Percentiles rank a stretch among this genome's conserved stretches.
These are phyloP conservation scores for Melipona quadrifasciata DNA, from an alignment of 1,140 invertebrate genomes.

Conservation along the genomic window DNA sequence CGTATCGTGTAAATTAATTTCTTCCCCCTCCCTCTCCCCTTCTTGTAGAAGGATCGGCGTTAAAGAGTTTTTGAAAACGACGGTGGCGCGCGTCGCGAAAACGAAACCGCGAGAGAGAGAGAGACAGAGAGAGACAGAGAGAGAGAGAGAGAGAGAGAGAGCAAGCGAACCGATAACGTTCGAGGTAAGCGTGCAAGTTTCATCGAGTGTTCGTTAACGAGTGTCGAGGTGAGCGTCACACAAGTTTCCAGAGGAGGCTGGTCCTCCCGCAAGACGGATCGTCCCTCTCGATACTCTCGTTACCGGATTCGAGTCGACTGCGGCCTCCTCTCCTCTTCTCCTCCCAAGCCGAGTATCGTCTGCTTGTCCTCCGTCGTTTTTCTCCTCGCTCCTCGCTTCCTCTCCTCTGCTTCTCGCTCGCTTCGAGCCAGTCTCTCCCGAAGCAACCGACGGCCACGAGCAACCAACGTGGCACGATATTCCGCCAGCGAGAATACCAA, in stretches of 20 bases:
- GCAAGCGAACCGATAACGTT: neutral
- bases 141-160: neutral
- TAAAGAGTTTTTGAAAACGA: neutral
- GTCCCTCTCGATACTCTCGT: slow-evolving; percentile 36
- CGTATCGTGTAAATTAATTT: slow-evolving; percentile 71
- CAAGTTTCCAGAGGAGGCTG: slow-evolving; percentile 3
- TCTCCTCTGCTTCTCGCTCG: no score
- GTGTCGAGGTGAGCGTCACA: slow-evolving; percentile 10
- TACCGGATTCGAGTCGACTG: slow-evolving; percentile 15
- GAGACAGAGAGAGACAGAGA: neutral
- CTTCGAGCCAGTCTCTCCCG: neutral
- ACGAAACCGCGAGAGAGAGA: no score
- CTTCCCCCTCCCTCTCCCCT: no score
- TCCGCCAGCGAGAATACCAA: neutral
- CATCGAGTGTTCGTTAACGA: slow-evolving; percentile 48
- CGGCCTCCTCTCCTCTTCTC: neutral
- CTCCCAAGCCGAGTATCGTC: neutral
- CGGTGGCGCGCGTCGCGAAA: neutral
- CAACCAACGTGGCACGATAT: neutral
- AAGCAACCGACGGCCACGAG: slow-evolving; percentile 13
- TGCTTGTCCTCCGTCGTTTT: neutral
- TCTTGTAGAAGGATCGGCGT: slow-evolving; percentile 24
- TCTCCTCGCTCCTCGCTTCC: neutral
- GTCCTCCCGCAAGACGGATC: slow-evolving; percentile 14
- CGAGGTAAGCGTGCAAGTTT: slow-evolving; percentile 18